Evolutionary conservation across 2,888 invertebrate species (phyloP).

Genomic region (Hirtodrosophila duncani): DNA sequence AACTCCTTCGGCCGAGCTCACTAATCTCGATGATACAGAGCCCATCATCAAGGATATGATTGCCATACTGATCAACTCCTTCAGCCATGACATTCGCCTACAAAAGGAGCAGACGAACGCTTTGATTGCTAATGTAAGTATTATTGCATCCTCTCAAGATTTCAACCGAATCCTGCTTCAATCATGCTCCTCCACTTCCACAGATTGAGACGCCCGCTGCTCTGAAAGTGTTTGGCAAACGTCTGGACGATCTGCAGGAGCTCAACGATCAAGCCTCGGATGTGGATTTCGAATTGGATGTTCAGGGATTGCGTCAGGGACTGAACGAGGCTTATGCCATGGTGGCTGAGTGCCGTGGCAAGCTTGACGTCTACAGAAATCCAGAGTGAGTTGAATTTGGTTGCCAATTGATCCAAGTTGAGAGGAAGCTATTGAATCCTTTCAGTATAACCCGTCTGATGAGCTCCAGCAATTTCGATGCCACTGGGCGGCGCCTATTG

Average conservation of each 20-base stretch:
- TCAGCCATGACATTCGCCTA: conserved; percentile 83
- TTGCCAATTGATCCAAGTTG: not conserved
- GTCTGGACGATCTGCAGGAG: conserved; percentile 80
- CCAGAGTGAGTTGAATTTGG: conserved; percentile 75
- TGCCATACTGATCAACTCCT: conserved; percentile 82
- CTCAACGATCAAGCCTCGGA: conserved; percentile 83
- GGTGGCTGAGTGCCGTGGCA: conserved; percentile 75
- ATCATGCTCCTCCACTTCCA: not conserved
- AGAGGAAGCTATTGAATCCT: no score
- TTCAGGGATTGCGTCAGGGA: conserved; percentile 79
- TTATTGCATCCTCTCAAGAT: no score
- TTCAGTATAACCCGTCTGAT: conserved; percentile 69
- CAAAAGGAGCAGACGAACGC: conserved; percentile 80
- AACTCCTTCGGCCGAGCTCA: not conserved
- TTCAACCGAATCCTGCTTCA: not conserved
- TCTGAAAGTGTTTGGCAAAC: conserved; percentile 79
- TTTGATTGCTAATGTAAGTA: conserved; percentile 73
- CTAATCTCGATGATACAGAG: conserved; percentile 55
- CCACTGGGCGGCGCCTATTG: conserved; percentile 80
- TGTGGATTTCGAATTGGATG: conserved; percentile 82
- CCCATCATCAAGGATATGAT: conserved; percentile 81
- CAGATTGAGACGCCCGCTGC: conserved; percentile 81
- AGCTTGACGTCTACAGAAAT: conserved; percentile 73
- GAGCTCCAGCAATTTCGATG: conserved; percentile 66
- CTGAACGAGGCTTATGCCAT: conserved; percentile 79